Percentiles rank a stretch among this genome's conserved stretches.
Evolutionary conservation across 1,140 invertebrate species (phyloP).

Genomic region (Tetramorium simillimum): DNA sequence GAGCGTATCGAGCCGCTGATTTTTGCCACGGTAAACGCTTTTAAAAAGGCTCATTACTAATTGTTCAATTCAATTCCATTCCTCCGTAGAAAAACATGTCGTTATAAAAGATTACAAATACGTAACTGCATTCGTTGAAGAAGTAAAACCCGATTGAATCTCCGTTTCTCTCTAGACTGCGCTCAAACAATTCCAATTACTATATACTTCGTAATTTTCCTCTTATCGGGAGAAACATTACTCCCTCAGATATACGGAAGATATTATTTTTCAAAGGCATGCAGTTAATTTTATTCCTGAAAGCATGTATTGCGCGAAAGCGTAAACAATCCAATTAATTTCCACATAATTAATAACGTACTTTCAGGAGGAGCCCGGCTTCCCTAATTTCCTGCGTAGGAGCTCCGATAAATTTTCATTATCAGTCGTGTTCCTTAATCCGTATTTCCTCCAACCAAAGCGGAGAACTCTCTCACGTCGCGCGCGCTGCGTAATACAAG

Average conservation of each 20-base stretch:
- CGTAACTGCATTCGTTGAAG: neutral
- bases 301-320: neutral
- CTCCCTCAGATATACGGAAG: neutral
- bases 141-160: neutral
- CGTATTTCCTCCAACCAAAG: neutral
- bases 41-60: neutral
- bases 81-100: no score
- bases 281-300: neutral
- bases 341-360: slow-evolving; percentile 13
- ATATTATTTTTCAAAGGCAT: neutral
- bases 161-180: neutral
- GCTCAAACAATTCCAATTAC: neutral
- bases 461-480: neutral
- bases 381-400: neutral
- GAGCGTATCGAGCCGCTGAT: slow-evolving; percentile 4
- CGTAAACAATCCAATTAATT: slow-evolving; percentile 20
- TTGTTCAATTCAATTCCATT: neutral
- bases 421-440: neutral
- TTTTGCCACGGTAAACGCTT: neutral
- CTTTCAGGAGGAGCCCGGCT: neutral
- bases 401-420: neutral
- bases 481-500: neutral
- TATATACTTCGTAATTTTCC: slow-evolving; percentile 1
- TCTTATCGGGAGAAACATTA: neutral
- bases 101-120: neutral